Base-by-base conservation (phyloP, 2,113 vertebrate species). In the Corydoras maculifer region DNA sequence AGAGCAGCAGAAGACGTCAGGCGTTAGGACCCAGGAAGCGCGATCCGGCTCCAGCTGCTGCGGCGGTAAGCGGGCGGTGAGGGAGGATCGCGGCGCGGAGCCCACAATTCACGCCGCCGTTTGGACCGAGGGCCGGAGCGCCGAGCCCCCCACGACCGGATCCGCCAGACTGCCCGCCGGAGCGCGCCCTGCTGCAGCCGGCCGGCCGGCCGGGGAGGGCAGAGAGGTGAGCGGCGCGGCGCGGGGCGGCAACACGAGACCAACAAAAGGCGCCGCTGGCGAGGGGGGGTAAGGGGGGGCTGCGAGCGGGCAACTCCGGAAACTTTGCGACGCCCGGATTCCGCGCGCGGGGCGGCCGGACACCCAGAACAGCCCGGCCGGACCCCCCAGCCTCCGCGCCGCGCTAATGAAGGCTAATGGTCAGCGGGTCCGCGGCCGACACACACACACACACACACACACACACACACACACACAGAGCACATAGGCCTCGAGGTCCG, bases 21-120 rank as follows among this genome's bases (percentile, higher is more conserved):
- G 89, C 90, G 84, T 88, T 91, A 91, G 90, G 90, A 91, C 90
- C 90, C 90, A 88, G 89, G 82, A 87, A 87, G 88, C 90, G 90
- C 90, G 88, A 90, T 89, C 86, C 81, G 86, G 86, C 85, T 90
- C 90, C 89, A 91, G 89, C 89, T 91, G 88, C 89, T 91, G 90
- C 90, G 87, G 87, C 87, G 87, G 85, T 87, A 87, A 87, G 87
- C 87, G 86, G 87, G 88, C 89, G 88, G 88, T 88, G 88, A 89
- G 88, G 83, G 88, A 87, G 89, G 88, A 91, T 88, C 87, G 88
- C 87, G 88, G 87, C 87, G 88, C 89, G 87, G 85, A 91, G 82
- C 86, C 82, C 84, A 83, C 85, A 88, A 87, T 85, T 82, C 84
- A 84, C 77, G 78, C 84, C 82, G 85, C 58, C 76, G 35, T 79